Conservation (phyloP, 2,797 vertebrate species). For the Loriculus beryllinus region DNA sequence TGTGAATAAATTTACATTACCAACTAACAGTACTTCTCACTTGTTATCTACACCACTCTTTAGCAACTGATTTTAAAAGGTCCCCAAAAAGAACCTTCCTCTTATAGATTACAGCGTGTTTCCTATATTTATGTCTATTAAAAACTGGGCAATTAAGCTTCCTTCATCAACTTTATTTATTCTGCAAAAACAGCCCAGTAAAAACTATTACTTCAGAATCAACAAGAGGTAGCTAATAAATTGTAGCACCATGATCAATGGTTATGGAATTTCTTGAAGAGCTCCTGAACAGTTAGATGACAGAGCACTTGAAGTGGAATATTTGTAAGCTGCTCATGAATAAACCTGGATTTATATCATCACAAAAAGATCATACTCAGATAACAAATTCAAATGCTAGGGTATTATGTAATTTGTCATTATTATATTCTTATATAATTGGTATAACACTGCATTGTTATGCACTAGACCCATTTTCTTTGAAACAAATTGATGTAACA, state of each 20-base stretch:
- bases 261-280: slow-evolving; percentile 13
- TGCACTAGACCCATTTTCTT: neutral
- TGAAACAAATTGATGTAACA: neutral
- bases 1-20: neutral
- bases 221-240: neutral
- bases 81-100: neutral
- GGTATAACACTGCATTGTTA: neutral
- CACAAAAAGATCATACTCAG: neutral
- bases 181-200: neutral
- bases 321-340: neutral
- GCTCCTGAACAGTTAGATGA: neutral
- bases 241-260: neutral
- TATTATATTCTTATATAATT: neutral
- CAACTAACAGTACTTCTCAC: neutral
- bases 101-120: neutral
- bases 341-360: neutral
- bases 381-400: neutral
- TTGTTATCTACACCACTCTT: neutral
- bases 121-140: neutral
- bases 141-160: neutral
- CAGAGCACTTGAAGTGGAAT: neutral
- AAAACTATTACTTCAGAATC: neutral
- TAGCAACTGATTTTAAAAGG: neutral
- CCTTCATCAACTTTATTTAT: neutral
- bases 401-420: neutral